A percentile compares a stretch with the other conserved stretches of the same genome.
Conservation (phyloP, 2,888 invertebrate species). For the Thera obeliscata region DNA sequence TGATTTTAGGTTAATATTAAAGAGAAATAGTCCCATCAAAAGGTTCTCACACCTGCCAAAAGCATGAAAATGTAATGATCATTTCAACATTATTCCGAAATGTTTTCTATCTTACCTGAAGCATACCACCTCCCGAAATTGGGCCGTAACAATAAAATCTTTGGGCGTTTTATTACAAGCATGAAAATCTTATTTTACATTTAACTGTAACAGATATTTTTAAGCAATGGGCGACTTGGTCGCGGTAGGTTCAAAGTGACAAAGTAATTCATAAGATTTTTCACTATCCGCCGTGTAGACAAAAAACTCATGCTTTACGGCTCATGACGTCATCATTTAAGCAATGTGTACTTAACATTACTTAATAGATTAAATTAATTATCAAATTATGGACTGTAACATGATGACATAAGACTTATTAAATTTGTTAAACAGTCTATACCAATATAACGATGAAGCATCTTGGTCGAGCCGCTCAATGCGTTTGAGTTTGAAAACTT, state of each 20-base stretch:
- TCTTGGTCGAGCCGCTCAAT: no score
- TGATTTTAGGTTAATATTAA: background rate
- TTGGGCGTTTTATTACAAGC: slow-evolving; percentile 60
- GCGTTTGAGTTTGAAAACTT: background rate
- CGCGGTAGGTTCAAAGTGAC: background rate
- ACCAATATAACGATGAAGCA: no score
- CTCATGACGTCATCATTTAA: no score
- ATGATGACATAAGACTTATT: no score
- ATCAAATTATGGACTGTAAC: no score
- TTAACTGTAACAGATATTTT: background rate
- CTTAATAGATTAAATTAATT: no score
- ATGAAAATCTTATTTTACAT: slow-evolving; percentile 53
- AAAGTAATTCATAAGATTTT: background rate
- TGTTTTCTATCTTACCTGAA: slow-evolving; percentile 23
- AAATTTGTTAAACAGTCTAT: no score
- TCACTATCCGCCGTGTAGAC: background rate
- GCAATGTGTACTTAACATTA: no score
- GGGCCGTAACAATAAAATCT: slow-evolving; percentile 58
- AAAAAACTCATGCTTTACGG: background rate
- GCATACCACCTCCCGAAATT: slow-evolving; percentile 42
- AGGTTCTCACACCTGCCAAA: slow-evolving; percentile 23
- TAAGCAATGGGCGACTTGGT: background rate
- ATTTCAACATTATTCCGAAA: slow-evolving; percentile 20
- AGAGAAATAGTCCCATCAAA: slow-evolving; percentile 12
- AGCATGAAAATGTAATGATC: slow-evolving; percentile 25